Percentiles rank a stretch among this genome's conserved stretches.
These are phyloP conservation scores for Drosophila neocordata DNA, from an alignment of 1,140 invertebrate species.

Conservation along the genomic window DNA sequence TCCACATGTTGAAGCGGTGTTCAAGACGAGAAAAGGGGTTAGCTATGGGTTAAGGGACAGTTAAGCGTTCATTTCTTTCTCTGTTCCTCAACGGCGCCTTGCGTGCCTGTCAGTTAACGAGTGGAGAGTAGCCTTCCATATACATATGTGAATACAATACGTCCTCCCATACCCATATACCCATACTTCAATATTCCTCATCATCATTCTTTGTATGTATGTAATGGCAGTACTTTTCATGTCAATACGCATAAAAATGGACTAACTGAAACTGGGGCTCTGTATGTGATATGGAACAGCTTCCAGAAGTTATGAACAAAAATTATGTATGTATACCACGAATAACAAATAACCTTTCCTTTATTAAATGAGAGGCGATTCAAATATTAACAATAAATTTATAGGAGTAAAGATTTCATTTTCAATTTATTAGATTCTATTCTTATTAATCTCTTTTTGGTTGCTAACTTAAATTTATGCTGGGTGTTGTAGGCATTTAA, in stretches of 20 bases:
- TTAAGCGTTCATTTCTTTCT: too few species aligned
- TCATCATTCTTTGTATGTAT: constrained; percentile 23
- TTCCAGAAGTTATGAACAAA: constrained; percentile 51
- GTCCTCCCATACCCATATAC: constrained; percentile 39
- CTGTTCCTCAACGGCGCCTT: constrained; percentile 55
- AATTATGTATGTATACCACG: background rate
- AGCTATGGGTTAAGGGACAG: too few species aligned
- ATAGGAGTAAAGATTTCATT: too few species aligned
- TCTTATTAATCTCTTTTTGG: too few species aligned
- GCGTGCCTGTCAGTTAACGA: constrained; percentile 74
- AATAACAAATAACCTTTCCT: background rate
- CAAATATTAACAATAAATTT: too few species aligned
- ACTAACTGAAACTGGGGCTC: constrained; percentile 37
- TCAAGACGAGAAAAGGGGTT: constrained; percentile 21
- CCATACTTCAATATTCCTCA: constrained; percentile 18
- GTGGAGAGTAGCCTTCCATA: constrained; percentile 37
- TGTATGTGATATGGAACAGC: constrained; percentile 54
- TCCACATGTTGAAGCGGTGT: background rate
- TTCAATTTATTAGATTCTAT: too few species aligned
- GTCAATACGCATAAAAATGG: constrained; percentile 67
- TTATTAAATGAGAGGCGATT: too few species aligned
- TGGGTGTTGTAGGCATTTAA: background rate
- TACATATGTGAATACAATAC: constrained; percentile 51
- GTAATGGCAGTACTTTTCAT: constrained; percentile 62
- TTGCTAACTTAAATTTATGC: background rate